These are phyloP conservation scores for Microtus richardsoni DNA, from an alignment of 2,113 vertebrate genomes.

Conservation along the genomic window DNA sequence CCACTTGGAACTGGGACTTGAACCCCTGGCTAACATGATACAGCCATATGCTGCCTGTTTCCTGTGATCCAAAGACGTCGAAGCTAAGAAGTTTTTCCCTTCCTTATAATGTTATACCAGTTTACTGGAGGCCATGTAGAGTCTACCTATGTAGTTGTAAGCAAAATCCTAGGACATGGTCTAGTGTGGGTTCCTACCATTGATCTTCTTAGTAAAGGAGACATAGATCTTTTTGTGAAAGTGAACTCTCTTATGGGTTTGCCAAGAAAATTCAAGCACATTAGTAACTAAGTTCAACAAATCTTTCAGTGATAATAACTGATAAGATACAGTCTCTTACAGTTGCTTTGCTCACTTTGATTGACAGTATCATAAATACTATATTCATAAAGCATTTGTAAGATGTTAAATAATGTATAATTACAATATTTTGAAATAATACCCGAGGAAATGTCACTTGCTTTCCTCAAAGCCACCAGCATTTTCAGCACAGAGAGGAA, in stretches of 20 bases:
- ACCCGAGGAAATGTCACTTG: neutral
- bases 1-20: neutral
- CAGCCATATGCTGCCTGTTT: neutral
- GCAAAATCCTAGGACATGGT: neutral
- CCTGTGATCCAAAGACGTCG: neutral
- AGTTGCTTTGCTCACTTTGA: neutral
- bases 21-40: neutral
- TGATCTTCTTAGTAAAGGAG: neutral
- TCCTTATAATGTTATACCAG: neutral
- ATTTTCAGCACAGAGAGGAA: neutral
- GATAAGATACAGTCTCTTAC: neutral
- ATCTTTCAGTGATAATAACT: neutral
- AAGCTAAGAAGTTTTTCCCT: neutral
- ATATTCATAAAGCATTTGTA: neutral
- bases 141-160: neutral
- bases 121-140: neutral
- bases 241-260: neutral
- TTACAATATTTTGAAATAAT: constrained; percentile 21
- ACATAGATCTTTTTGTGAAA: neutral
- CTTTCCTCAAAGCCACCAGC: neutral
- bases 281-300: neutral
- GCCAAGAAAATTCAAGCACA: constrained; percentile 27
- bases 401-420: neutral
- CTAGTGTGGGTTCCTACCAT: neutral
- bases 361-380: neutral